phyloP scores from a whole-genome alignment of 2,797 vertebrate species.

The Syngnathus acus region DNA sequence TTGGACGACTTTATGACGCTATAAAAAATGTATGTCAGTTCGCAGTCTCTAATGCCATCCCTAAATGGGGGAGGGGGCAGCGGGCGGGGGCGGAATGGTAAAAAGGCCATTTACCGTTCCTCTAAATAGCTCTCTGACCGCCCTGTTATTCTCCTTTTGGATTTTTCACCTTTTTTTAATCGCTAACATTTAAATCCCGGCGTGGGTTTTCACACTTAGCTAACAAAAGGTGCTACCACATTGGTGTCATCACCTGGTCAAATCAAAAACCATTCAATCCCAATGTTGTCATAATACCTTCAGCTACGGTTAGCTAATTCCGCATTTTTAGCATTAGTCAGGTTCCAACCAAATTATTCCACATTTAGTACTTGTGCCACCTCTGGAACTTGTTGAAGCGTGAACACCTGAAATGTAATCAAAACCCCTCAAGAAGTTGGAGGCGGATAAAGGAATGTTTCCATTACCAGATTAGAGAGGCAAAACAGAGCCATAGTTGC shows the following conservation, averaged over 20 bases:
- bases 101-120: constrained; percentile 91
- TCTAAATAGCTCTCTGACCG: constrained; percentile 88
- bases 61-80: constrained; percentile 67
- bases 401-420: constrained; percentile 26
- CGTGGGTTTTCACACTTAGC: constrained; percentile 44
- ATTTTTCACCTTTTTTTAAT: constrained; percentile 49
- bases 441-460: constrained; percentile 52
- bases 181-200: constrained; percentile 54
- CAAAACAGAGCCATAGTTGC: constrained; percentile 63
- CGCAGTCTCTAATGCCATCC: constrained; percentile 98
- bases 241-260: constrained; percentile 17
- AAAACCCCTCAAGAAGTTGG: constrained; percentile 48
- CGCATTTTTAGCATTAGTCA: no score
- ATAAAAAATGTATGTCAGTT: constrained; percentile 99
- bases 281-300: no score
- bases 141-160: constrained; percentile 62
- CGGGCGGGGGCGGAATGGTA: constrained; percentile 75
- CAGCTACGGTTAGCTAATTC: no score
- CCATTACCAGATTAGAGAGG: constrained; percentile 71
- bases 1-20: constrained; percentile 99
- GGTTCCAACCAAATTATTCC: no score
- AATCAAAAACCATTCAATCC: no score
- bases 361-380: background rate
- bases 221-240: constrained; percentile 69
- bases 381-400: constrained; percentile 34